Evolutionary conservation across 2,113 vertebrate genomes (phyloP).

Genomic region (Lepisosteus osseus): DNA sequence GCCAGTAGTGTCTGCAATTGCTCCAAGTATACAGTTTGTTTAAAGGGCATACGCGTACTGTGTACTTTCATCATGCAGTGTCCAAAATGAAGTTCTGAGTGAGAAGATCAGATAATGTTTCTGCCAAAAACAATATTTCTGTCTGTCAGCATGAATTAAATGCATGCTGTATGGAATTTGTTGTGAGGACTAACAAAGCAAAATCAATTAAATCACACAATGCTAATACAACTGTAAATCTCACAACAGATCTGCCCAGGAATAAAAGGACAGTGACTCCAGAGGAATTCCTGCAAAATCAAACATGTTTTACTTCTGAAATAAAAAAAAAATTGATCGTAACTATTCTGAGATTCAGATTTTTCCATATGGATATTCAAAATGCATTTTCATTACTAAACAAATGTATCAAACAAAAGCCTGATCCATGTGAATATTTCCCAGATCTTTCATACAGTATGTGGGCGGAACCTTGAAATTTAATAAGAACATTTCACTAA

Average conservation of each 20-base stretch:
- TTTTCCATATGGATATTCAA: not conserved
- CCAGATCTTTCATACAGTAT: not conserved
- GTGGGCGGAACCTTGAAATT: not conserved
- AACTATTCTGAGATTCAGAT: slow-evolving; percentile 6
- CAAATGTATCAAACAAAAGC: slow-evolving; percentile 5
- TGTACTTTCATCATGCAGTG: not conserved
- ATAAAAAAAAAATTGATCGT: not conserved
- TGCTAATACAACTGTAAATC: too few species aligned
- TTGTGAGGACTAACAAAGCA: too few species aligned
- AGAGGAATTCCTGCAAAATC: not conserved
- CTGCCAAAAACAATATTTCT: not conserved
- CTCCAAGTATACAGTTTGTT: too few species aligned
- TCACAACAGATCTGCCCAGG: too few species aligned
- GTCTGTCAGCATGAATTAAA: not conserved
- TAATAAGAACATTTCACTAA: slow-evolving; percentile 13
- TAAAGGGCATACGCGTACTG: not conserved
- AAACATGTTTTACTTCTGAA: too few species aligned
- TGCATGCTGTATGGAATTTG: too few species aligned
- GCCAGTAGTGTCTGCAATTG: too few species aligned
- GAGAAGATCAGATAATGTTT: not conserved
- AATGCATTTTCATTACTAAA: not conserved
- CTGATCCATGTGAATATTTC: not conserved
- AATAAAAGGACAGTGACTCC: too few species aligned
- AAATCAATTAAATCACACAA: too few species aligned
- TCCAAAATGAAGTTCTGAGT: not conserved